Evolutionary conservation across 1,140 invertebrate species (phyloP).

Genomic region (Achroia grisella): DNA sequence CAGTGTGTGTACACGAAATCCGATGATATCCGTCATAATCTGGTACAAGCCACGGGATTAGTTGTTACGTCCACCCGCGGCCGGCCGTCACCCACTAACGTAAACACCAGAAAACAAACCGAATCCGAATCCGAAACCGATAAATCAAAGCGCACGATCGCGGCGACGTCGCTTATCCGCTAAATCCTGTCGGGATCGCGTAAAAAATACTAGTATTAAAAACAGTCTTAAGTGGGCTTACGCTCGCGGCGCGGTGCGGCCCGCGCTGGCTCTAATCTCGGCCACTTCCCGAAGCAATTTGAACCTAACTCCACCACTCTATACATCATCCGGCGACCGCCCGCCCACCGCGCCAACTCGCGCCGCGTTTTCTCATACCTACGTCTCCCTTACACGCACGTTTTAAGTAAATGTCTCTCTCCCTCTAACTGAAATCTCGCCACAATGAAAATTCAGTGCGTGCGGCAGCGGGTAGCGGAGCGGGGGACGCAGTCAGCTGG

Average conservation of each 20-base stretch:
- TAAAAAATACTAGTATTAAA: conserved; percentile 74
- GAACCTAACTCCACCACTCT: conserved; percentile 79
- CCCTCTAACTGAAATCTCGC: conserved; percentile 54
- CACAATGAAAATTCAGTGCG: conserved; percentile 55
- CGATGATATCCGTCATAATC: conserved; percentile 66
- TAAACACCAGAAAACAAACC: conserved; percentile 62
- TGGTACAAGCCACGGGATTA: conserved; percentile 62
- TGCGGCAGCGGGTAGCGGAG: conserved; percentile 23
- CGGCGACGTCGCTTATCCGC: conserved; percentile 61
- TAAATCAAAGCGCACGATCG: conserved; percentile 70
- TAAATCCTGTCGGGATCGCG: conserved; percentile 71
- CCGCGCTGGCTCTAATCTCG: conserved; percentile 77
- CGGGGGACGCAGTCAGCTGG: conserved; percentile 63
- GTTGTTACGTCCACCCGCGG: conserved; percentile 32
- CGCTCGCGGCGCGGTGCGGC: conserved; percentile 63
- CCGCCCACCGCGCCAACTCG: conserved; percentile 47
- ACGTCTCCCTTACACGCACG: conserved; percentile 35
- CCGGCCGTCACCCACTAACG: conserved; percentile 60
- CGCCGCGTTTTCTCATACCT: conserved; percentile 21
- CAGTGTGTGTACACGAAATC: conserved; percentile 54
- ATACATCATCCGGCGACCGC: conserved; percentile 76
- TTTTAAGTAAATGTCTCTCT: conserved; percentile 15
- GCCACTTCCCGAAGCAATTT: conserved; percentile 80
- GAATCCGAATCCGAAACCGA: conserved; percentile 55
- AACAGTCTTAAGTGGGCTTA: conserved; percentile 73